These are phyloP conservation scores for Hydra vulgaris DNA, from an alignment of 30 jellyfish, hydroid and myxozoan species.

Conservation along the genomic window DNA sequence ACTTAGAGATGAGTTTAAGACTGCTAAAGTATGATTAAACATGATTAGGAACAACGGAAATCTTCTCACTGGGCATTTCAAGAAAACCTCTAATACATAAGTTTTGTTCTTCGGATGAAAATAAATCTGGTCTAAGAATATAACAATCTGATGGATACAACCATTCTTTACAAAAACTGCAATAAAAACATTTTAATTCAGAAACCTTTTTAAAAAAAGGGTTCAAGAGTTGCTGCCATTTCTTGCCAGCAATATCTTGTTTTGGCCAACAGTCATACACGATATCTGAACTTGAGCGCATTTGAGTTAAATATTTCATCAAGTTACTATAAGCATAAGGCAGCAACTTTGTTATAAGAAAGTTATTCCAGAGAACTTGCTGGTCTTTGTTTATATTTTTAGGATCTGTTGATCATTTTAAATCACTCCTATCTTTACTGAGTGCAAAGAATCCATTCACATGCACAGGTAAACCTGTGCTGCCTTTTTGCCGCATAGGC, in stretches of 20 bases:
- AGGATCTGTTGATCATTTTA: conserved; percentile 49
- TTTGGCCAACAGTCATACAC: conserved; percentile 43
- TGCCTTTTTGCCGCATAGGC: conserved; percentile 31
- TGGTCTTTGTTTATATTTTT: conserved; percentile 27
- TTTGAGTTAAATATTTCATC: conserved; percentile 5
- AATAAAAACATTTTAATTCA: not conserved
- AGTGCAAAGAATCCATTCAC: conserved; percentile 70
- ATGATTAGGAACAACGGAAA: conserved; percentile 33
- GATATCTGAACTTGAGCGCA: not conserved
- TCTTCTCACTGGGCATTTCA: not conserved
- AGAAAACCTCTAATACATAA: conserved; percentile 16
- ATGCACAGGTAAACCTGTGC: conserved; percentile 72
- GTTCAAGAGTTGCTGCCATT: conserved; percentile 33
- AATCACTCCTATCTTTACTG: conserved; percentile 61
- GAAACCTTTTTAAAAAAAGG: conserved; percentile 13
- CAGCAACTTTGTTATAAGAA: conserved; percentile 26
- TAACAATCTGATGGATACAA: not conserved
- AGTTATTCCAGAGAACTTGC: conserved; percentile 43
- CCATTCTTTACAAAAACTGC: conserved; percentile 8
- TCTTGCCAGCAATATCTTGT: conserved; percentile 30
- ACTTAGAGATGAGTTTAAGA: not conserved
- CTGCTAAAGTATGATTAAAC: not conserved
- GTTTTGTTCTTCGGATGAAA: conserved; percentile 8
- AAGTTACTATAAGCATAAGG: conserved; percentile 40
- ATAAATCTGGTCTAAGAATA: not conserved